Conservation (phyloP, 2,797 vertebrate species). For the Enteromius viviparus region DNA sequence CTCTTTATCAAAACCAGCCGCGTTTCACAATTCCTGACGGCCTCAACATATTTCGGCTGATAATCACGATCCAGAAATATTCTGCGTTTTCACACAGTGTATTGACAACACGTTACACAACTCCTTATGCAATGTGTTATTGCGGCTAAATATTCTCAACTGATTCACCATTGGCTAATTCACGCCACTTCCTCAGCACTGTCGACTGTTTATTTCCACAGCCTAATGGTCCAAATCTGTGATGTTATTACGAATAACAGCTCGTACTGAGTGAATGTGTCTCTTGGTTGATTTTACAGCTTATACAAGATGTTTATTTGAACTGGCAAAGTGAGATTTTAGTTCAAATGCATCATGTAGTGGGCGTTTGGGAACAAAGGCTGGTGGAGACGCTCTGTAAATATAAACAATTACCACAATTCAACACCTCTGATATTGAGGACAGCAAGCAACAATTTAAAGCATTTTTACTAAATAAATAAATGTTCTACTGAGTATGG, state of each 20-base stretch:
- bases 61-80: not conserved
- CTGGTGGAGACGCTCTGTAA: not conserved
- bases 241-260: not conserved
- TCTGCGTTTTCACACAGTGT: not conserved
- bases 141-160: not conserved
- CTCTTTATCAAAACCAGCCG: not conserved
- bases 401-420: not conserved
- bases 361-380: not conserved
- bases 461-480: slow-evolving; percentile 8
- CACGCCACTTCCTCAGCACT: not conserved
- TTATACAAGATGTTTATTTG: not conserved
- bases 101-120: slow-evolving; percentile 1
- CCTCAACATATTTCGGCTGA: not conserved
- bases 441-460: not conserved
- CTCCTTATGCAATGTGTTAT: slow-evolving; percentile 9
- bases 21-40: not conserved
- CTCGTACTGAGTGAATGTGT: not conserved
- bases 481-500: not conserved
- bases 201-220: not conserved
- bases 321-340: not conserved
- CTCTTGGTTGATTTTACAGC: slow-evolving; percentile 3
- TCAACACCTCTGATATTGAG: not conserved
- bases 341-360: not conserved
- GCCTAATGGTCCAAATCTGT: not conserved
- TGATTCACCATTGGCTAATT: not conserved